Conservation (phyloP, 2,888 invertebrate species). For the Acleris emargana region DNA sequence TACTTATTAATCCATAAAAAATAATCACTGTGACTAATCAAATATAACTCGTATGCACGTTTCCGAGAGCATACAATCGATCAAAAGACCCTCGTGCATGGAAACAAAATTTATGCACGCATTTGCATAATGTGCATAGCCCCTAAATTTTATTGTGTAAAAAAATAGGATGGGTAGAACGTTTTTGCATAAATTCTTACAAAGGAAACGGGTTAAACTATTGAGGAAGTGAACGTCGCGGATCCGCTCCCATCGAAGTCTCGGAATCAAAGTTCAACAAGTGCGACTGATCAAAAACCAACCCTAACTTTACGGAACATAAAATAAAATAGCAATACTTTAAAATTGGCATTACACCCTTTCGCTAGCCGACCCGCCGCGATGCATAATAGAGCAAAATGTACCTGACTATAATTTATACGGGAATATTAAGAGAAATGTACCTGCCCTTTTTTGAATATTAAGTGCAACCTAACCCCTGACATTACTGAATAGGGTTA, state of each 20-base stretch:
- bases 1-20: slow-evolving; percentile 69
- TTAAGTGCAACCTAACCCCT: slow-evolving; percentile 85
- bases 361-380: slow-evolving; percentile 56
- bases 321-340: slow-evolving; percentile 51
- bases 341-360: slow-evolving; percentile 51
- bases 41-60: slow-evolving; percentile 50
- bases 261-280: slow-evolving; percentile 56
- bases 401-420: slow-evolving; percentile 85
- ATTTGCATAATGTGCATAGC: slow-evolving; percentile 84
- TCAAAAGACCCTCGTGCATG: slow-evolving; percentile 49
- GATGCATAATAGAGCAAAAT: slow-evolving; percentile 79
- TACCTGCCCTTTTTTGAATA: slow-evolving; percentile 84
- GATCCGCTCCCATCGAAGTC: slow-evolving; percentile 63
- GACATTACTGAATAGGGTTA: slow-evolving; percentile 82
- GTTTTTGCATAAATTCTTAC: slow-evolving; percentile 84
- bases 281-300: slow-evolving; percentile 42
- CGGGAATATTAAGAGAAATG: slow-evolving; percentile 84
- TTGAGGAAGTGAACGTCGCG: slow-evolving; percentile 80
- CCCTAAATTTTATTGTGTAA: slow-evolving; percentile 84
- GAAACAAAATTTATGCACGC: slow-evolving; percentile 81
- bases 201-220: slow-evolving; percentile 83
- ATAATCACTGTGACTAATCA: slow-evolving; percentile 44
- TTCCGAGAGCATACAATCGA: slow-evolving; percentile 46
- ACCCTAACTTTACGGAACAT: slow-evolving; percentile 49
- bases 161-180: slow-evolving; percentile 84